A percentile compares a stretch with the other conserved stretches of the same genome.
Conservation (phyloP, 1,140 invertebrate genomes). For the Achroia grisella region DNA sequence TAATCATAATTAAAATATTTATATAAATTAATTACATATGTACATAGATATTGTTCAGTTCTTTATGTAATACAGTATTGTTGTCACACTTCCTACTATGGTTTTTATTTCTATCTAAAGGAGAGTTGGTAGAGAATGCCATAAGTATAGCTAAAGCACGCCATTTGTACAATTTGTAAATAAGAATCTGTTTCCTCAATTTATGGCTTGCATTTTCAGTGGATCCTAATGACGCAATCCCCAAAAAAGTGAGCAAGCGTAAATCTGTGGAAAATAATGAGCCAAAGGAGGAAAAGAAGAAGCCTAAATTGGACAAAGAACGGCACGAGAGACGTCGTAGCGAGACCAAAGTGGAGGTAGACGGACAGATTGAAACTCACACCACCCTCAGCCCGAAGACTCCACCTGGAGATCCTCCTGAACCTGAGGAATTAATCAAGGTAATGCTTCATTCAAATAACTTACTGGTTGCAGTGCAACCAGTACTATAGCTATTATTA, state of each 20-base stretch:
- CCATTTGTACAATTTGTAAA: too few species aligned
- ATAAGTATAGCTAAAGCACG: too few species aligned
- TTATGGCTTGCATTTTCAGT: slow-evolving; percentile 30
- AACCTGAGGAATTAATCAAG: slow-evolving; percentile 91
- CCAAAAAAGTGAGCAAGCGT: slow-evolving; percentile 41
- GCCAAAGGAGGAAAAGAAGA: slow-evolving; percentile 58
- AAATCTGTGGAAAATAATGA: slow-evolving; percentile 45
- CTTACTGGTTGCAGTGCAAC: too few species aligned
- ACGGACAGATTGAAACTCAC: slow-evolving; percentile 83
- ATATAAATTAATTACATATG: too few species aligned
- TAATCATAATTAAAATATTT: too few species aligned
- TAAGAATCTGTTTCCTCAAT: neutral
- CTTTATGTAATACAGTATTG: too few species aligned
- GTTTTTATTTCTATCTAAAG: too few species aligned
- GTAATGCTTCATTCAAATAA: slow-evolving; percentile 51
- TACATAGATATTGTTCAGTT: too few species aligned
- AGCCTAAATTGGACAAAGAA: slow-evolving; percentile 42
- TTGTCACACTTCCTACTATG: too few species aligned
- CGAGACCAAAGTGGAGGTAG: slow-evolving; percentile 75
- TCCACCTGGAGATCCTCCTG: slow-evolving; percentile 88
- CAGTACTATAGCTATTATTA: too few species aligned
- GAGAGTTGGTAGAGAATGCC: too few species aligned
- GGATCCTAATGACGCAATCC: slow-evolving; percentile 50
- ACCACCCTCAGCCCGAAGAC: slow-evolving; percentile 84
- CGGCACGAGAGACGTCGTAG: slow-evolving; percentile 42